phyloP scores from a whole-genome alignment of 1,140 invertebrate genomes.

The Halyomorpha halys region DNA sequence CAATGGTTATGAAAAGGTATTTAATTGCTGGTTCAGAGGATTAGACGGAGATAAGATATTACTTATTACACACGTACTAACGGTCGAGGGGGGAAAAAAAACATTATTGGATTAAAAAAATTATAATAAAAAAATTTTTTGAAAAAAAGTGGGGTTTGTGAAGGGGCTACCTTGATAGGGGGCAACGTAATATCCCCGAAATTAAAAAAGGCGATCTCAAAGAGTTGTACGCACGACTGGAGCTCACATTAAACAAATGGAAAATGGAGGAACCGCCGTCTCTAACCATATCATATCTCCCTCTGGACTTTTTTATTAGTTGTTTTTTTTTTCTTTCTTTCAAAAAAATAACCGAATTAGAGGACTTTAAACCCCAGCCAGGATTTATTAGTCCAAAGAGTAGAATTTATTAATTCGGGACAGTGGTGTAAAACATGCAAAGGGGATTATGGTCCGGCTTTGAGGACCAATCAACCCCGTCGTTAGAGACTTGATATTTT shows the following conservation, averaged over 20 bases:
- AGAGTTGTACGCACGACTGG: slow-evolving; percentile 3
- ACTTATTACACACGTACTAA: too few species aligned
- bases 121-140: too few species aligned
- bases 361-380: neutral
- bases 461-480: slow-evolving; percentile 1
- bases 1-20: too few species aligned
- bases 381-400: neutral
- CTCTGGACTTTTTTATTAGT: neutral
- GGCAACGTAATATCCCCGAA: neutral
- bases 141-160: too few species aligned
- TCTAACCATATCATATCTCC: slow-evolving; percentile 3
- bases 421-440: slow-evolving; percentile 5
- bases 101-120: neutral
- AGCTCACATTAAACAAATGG: slow-evolving; percentile 4
- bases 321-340: neutral
- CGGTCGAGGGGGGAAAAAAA: neutral
- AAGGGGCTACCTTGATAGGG: slow-evolving; percentile 2
- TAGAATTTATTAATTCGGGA: neutral
- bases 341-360: slow-evolving; percentile 6
- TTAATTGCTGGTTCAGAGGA: too few species aligned
- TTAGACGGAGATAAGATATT: too few species aligned
- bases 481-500: neutral
- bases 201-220: slow-evolving; percentile 7
- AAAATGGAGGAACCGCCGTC: neutral
- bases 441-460: neutral